Conservation (phyloP, 2,797 vertebrate genomes). For the Anniella stebbinsi region DNA sequence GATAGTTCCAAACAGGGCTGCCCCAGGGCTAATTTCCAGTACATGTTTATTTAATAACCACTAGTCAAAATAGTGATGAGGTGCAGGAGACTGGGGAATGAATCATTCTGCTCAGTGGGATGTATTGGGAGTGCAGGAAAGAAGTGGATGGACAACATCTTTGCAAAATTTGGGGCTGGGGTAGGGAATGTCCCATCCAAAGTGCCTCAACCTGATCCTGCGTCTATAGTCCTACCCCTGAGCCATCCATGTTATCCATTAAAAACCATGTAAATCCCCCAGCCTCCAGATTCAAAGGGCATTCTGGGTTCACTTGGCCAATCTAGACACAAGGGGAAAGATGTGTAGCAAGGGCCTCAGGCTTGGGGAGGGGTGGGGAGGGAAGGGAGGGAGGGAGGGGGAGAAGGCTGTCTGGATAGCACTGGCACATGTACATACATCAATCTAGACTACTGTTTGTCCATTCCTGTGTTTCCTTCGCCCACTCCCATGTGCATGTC, state of each 20-base stretch:
- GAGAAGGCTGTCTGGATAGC: not conserved
- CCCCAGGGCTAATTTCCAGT: conserved; percentile 6
- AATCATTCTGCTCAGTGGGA: not conserved
- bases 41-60: conserved; percentile 13
- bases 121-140: no score
- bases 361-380: no score
- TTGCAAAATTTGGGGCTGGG: not conserved
- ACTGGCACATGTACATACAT: not conserved
- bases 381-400: not conserved
- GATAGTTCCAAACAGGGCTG: not conserved
- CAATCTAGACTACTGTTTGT: not conserved
- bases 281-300: not conserved
- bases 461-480: not conserved
- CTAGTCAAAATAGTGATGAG: not conserved
- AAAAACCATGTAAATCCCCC: not conserved
- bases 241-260: not conserved
- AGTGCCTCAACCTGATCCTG: not conserved
- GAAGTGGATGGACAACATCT: not conserved
- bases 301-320: not conserved
- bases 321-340: not conserved
- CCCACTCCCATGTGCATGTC: not conserved
- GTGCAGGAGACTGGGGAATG: not conserved
- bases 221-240: not conserved
- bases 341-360: not conserved
- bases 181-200: not conserved